A percentile compares a stretch with the other conserved stretches of the same genome.
Conservation (phyloP, 2,797 vertebrate genomes). For the Clangula hyemalis region DNA sequence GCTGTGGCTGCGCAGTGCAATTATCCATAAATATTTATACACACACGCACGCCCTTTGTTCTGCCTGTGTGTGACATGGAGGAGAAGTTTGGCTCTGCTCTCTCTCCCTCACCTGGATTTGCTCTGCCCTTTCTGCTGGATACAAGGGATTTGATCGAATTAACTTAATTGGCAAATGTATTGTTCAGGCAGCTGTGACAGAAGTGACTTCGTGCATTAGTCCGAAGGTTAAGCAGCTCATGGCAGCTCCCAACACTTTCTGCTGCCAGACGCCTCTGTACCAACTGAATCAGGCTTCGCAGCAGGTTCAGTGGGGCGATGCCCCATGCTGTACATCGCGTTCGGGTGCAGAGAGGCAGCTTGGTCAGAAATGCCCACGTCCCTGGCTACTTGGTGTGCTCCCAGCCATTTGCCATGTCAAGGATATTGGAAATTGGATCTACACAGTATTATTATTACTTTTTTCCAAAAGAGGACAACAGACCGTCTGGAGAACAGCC, state of each 20-base stretch:
- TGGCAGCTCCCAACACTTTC: conserved; percentile 7
- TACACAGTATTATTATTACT: background rate
- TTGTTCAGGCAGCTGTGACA: conserved; percentile 67
- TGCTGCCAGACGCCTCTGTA: background rate
- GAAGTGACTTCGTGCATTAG: conserved; percentile 23
- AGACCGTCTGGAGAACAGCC: background rate
- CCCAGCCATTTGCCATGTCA: background rate
- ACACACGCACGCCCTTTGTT: background rate
- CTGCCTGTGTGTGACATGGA: background rate
- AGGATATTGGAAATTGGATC: background rate
- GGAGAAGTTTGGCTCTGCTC: conserved; percentile 25
- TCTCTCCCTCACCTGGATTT: conserved; percentile 56
- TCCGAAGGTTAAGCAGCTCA: conserved; percentile 45
- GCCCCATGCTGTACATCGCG: background rate
- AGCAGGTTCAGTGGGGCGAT: background rate
- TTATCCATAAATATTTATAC: conserved; percentile 41
- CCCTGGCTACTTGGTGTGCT: background rate
- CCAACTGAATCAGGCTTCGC: fast-evolving
- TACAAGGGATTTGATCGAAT: conserved; percentile 59
- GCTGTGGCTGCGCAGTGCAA: background rate
- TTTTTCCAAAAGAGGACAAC: background rate
- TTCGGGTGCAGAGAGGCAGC: background rate
- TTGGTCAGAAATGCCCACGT: fast-evolving
- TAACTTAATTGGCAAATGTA: conserved; percentile 59
- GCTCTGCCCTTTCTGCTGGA: conserved; percentile 43